Conservation (phyloP, 1,140 invertebrate species). For the Cataglyphis hispanica region DNA sequence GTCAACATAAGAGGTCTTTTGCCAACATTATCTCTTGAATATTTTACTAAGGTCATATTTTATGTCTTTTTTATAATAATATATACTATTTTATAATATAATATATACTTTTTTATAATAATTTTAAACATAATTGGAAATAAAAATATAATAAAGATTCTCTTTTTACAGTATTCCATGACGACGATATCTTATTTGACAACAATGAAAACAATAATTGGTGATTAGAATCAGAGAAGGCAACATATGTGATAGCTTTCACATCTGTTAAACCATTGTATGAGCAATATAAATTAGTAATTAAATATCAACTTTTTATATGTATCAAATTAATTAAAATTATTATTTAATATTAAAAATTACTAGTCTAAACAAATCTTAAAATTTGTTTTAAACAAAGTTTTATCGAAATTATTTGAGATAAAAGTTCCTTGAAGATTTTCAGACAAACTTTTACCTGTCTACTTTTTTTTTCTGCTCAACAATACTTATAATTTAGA, state of each 20-base stretch:
- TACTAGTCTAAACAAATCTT: too few species aligned
- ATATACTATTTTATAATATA: background rate
- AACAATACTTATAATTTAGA: too few species aligned
- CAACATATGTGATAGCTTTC: background rate
- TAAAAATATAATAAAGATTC: background rate
- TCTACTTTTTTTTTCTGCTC: too few species aligned
- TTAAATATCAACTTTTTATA: too few species aligned
- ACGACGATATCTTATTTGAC: slow-evolving; percentile 23
- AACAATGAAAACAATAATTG: slow-evolving; percentile 50
- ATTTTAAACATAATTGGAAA: background rate
- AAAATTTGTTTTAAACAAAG: too few species aligned
- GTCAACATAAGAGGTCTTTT: slow-evolving; percentile 67
- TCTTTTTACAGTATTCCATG: slow-evolving; percentile 42
- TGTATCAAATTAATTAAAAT: too few species aligned
- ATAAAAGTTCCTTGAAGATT: too few species aligned
- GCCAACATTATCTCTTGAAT: slow-evolving; percentile 67
- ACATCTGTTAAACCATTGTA: background rate
- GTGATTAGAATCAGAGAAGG: background rate
- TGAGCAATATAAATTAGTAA: background rate
- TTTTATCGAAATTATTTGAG: too few species aligned
- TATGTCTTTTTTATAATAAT: background rate
- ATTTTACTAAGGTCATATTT: slow-evolving; percentile 68
- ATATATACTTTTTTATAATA: background rate
- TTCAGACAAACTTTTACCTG: too few species aligned
- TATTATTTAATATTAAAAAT: too few species aligned